phyloP scores from a whole-genome alignment of 1,140 invertebrate genomes.

The Heterodera carotae region DNA sequence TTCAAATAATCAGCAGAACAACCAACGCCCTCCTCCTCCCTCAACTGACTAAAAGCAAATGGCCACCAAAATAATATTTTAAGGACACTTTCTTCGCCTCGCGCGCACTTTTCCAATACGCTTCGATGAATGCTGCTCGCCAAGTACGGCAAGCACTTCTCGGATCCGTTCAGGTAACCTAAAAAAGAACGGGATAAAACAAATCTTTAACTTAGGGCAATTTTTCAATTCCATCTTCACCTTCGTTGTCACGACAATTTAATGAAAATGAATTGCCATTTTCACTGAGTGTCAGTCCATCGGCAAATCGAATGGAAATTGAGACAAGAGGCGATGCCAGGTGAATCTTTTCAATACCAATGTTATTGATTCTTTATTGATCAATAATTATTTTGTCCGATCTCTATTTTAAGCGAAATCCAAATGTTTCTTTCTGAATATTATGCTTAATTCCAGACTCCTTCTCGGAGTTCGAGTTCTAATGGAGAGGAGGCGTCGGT shows the following conservation, averaged over 20 bases:
- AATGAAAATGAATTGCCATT: slow-evolving; percentile 44
- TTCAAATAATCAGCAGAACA: no score
- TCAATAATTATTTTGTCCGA: not conserved
- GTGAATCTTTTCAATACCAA: not conserved
- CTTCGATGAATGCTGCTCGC: slow-evolving; percentile 11
- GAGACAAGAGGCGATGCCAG: not conserved
- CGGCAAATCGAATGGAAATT: not conserved
- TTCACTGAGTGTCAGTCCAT: slow-evolving; percentile 25
- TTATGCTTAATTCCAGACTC: no score
- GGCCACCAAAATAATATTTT: no score
- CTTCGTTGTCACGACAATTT: slow-evolving; percentile 30
- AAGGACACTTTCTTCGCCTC: slow-evolving; percentile 52
- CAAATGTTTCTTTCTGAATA: not conserved
- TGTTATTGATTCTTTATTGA: not conserved
- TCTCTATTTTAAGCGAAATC: no score
- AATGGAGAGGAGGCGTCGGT: slow-evolving; percentile 41
- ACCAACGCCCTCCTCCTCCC: no score
- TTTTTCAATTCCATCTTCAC: not conserved
- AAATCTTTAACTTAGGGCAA: not conserved
- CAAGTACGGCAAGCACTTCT: slow-evolving; percentile 28
- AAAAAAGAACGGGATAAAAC: not conserved
- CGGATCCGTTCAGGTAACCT: slow-evolving; percentile 17
- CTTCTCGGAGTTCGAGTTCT: slow-evolving; percentile 49
- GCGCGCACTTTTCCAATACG: slow-evolving; percentile 33
- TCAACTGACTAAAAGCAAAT: no score